Conservation (phyloP, 1,140 invertebrate species). For the Sinella curviseta region DNA sequence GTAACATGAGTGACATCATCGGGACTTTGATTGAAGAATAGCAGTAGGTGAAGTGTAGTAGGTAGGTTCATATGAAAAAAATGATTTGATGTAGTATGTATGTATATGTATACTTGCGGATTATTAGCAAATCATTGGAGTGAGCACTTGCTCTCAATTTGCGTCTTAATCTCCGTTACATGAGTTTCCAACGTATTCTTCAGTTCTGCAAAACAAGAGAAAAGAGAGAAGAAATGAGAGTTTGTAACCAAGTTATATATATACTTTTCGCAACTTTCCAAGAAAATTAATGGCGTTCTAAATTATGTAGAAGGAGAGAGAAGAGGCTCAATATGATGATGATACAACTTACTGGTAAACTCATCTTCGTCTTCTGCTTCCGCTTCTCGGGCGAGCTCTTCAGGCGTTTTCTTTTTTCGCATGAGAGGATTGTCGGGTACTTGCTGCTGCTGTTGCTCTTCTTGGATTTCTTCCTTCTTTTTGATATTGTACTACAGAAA, state of each 20-base stretch:
- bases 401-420: conserved; percentile 97
- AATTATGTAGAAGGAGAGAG: no score
- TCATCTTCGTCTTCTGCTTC: conserved; percentile 93
- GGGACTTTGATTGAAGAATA: not conserved
- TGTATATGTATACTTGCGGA: not conserved
- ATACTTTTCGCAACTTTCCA: conserved; percentile 6
- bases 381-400: conserved; percentile 90
- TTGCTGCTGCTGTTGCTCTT: conserved; percentile 71
- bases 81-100: not conserved
- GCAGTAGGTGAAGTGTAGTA: no score
- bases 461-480: conserved; percentile 88
- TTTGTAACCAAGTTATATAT: not conserved
- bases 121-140: conserved; percentile 65
- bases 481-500: conserved; percentile 92
- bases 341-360: conserved; percentile 81
- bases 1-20: not conserved
- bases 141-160: conserved; percentile 90
- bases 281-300: not conserved
- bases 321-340: no score
- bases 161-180: conserved; percentile 89
- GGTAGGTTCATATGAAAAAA: not conserved
- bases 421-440: conserved; percentile 75
- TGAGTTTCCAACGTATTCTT: conserved; percentile 92
- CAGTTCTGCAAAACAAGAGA: conserved; percentile 71
- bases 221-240: conserved; percentile 14